Evolutionary conservation across 1,140 invertebrate genomes (phyloP).

Genomic region (Neomicropteryx cornuta): DNA sequence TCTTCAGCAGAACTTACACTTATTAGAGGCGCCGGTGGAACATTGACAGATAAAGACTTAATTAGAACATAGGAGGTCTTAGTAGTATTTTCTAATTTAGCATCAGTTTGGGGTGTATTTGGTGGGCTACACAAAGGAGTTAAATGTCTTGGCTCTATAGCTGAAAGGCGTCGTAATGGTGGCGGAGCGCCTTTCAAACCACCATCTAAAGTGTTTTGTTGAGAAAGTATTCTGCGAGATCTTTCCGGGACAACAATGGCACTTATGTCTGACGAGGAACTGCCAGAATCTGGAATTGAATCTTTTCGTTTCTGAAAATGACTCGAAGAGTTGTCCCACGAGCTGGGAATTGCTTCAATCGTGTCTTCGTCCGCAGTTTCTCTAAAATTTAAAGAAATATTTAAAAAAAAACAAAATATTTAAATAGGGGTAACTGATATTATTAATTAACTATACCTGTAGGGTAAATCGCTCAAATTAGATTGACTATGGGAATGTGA

Average conservation of each 20-base stretch:
- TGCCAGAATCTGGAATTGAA: constrained; percentile 34
- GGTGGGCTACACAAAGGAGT: constrained; percentile 28
- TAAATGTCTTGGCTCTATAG: constrained; percentile 36
- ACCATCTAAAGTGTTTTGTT: constrained; percentile 49
- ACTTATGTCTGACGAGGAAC: constrained; percentile 62
- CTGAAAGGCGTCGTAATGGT: constrained; percentile 31
- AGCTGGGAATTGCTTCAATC: constrained; percentile 27
- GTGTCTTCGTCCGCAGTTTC: constrained; percentile 29
- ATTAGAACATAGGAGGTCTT: constrained; percentile 16
- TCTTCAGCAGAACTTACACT: constrained; percentile 60
- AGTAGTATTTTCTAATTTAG: constrained; percentile 13
- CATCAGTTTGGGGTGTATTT: constrained; percentile 24
- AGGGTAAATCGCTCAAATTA: constrained; percentile 67
- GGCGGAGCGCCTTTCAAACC: constrained; percentile 33
- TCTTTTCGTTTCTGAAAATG: too few relatives aligned
- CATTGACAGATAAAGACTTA: constrained; percentile 13
- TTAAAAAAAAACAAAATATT: constrained; percentile 7
- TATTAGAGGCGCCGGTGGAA: constrained; percentile 49
- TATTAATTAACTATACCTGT: constrained; percentile 43
- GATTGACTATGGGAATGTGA: constrained; percentile 70
- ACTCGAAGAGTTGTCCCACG: too few relatives aligned
- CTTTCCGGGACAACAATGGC: constrained; percentile 44
- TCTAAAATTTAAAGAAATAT: constrained; percentile 16
- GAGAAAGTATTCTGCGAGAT: constrained; percentile 43
- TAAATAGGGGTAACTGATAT: not conserved